Base-by-base conservation (phyloP, 2,113 vertebrate genomes). In the Gobio gobio region DNA sequence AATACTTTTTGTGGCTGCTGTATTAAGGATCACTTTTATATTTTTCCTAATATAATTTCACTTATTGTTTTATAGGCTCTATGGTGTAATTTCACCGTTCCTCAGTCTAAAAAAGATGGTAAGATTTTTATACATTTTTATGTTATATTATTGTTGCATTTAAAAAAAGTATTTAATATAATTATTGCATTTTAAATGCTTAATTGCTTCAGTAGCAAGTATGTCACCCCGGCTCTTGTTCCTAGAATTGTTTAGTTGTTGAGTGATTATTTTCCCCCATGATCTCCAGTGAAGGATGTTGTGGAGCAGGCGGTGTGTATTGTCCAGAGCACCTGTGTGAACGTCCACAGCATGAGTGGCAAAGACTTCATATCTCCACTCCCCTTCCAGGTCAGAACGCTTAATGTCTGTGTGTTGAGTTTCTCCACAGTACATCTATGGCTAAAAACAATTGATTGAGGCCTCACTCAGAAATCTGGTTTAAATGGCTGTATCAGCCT, bases 301-400 rank as follows among this genome's bases (percentile, higher is more conserved):
- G 58, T 93, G 82, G 95, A 96, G 87, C 91, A 95, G 68, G 93
- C 94, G 4, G 96, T 99, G 85, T 99, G 98, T 90, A 97, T 99
- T 54, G 92, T 98, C 85, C 97, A 99, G 90, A 96, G 95, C 87
- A 96, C 96, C 3, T 99, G 97, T 88, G 92, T 99, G 84, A 98
- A 99, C 9, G 95, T 99, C 85, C 98, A 99, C 93, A 98, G 95
- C 78, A 89, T 96, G 86, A 97, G 96, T 7, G 98, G 98, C 29
- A 98, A 99, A 88, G 98, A 99, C 92, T 99, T 98, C 89, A 96
- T 97, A 58, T 96, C 97, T 85, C 96, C 98, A 18, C 93, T 99
- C 51, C 98, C 98, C 61, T 99, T 99, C 86, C 98, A 98, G 95
- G 98, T 98, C 89, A 93, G 91, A 2, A 58, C 10, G 1, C 40